Conservation (phyloP, 2,113 vertebrate species). For the Nannobrachium achirus region DNA sequence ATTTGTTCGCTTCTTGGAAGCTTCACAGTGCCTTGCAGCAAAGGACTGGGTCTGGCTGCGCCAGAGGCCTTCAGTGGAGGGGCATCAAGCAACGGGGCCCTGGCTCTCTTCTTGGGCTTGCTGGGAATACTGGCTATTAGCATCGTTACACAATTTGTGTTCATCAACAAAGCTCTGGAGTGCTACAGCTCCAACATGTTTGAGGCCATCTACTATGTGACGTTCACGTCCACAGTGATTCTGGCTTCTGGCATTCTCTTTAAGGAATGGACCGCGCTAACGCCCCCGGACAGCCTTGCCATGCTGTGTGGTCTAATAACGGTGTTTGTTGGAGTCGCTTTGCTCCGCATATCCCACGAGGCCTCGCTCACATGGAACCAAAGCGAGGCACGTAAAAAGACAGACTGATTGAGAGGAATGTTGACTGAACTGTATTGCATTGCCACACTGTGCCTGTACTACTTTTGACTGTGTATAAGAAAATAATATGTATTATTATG, state of each 20-base stretch:
- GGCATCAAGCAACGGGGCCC: slow-evolving; percentile 79
- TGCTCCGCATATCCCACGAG: slow-evolving; percentile 92
- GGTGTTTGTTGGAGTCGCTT: slow-evolving; percentile 88
- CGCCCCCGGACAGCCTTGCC: slow-evolving; percentile 85
- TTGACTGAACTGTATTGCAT: background rate
- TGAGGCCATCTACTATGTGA: slow-evolving; percentile 94
- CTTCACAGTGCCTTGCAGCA: slow-evolving; percentile 96
- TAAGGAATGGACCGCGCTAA: slow-evolving; percentile 90
- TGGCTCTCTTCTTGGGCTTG: slow-evolving; percentile 85
- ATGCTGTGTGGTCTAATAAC: slow-evolving; percentile 91
- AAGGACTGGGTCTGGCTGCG: slow-evolving; percentile 92
- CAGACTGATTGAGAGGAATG: slow-evolving; percentile 58
- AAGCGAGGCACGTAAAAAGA: slow-evolving; percentile 81
- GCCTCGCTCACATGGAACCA: slow-evolving; percentile 85
- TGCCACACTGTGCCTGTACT: background rate
- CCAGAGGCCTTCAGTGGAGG: slow-evolving; percentile 85
- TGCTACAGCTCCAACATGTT: slow-evolving; percentile 91
- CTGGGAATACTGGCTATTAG: slow-evolving; percentile 87
- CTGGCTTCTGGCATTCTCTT: slow-evolving; percentile 93
- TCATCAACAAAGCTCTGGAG: slow-evolving; percentile 94
- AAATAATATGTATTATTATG: too few relatives aligned
- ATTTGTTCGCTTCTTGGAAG: slow-evolving; percentile 96
- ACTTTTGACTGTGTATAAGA: too few relatives aligned
- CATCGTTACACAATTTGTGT: slow-evolving; percentile 93
- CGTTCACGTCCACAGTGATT: slow-evolving; percentile 90